These are phyloP conservation scores for Ammodytes marinus DNA, from an alignment of 2,113 vertebrate species.

Conservation along the genomic window DNA sequence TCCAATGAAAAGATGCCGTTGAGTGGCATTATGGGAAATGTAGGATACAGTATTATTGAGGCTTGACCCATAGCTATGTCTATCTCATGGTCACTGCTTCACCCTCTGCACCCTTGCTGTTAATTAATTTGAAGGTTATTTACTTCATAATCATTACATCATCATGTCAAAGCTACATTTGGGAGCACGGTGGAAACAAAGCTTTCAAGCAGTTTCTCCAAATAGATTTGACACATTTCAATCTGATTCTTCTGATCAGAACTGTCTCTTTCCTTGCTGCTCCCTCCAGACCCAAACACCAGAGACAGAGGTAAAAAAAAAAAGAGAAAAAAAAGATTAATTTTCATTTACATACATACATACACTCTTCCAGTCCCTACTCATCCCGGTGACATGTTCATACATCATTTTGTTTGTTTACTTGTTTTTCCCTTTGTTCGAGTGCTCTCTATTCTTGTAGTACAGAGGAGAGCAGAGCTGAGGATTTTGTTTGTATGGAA, in stretches of 20 bases:
- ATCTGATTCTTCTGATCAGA: constrained; percentile 2
- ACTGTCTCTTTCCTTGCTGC: neutral
- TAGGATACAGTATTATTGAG: too few species aligned
- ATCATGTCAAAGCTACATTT: constrained; percentile 40
- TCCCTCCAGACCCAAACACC: constrained; percentile 55
- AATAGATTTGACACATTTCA: constrained; percentile 58
- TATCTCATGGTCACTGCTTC: neutral
- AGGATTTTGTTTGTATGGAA: constrained; percentile 79
- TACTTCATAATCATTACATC: too few species aligned
- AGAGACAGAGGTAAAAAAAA: constrained; percentile 43
- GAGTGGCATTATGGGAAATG: neutral
- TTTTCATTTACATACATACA: constrained; percentile 78
- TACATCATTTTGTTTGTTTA: constrained; percentile 83
- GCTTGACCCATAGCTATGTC: too few species aligned
- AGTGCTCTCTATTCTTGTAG: constrained; percentile 80
- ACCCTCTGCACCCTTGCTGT: constrained; percentile 7
- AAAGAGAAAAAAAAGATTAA: constrained; percentile 59
- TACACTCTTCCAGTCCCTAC: constrained; percentile 34
- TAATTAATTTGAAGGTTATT: constrained; percentile 48
- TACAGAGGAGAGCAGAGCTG: constrained; percentile 61
- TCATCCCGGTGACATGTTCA: constrained; percentile 60
- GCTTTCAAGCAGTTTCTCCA: constrained; percentile 39
- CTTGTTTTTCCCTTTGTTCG: constrained; percentile 79
- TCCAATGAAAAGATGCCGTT: neutral
- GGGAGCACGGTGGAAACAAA: constrained; percentile 60